Conservation (phyloP, 2,888 invertebrate species). For the Bellardia bayeri region DNA sequence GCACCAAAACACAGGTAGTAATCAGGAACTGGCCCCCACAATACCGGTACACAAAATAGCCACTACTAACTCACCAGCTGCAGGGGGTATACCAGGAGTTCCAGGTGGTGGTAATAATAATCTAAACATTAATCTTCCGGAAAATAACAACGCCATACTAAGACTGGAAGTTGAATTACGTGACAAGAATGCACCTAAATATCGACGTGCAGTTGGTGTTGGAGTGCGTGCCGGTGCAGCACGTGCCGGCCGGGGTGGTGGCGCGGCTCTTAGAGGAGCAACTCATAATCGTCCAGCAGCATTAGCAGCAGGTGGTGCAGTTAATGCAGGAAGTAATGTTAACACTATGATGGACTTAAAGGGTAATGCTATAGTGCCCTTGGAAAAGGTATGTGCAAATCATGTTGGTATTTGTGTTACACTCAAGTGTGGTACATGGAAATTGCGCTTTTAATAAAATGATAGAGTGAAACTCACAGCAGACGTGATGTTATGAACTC, state of each 20-base stretch:
- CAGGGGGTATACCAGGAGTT: constrained; percentile 18
- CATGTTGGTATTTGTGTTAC: neutral
- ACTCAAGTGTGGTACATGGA: neutral
- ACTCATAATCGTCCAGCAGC: constrained; percentile 81
- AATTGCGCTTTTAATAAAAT: neutral
- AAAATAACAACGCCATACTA: constrained; percentile 83
- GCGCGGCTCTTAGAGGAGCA: constrained; percentile 75
- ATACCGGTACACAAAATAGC: constrained; percentile 72
- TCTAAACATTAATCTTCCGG: constrained; percentile 84
- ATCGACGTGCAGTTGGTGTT: constrained; percentile 83
- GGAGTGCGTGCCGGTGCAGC: constrained; percentile 81
- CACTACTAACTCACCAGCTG: constrained; percentile 50
- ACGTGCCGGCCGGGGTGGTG: constrained; percentile 57
- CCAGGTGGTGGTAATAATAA: constrained; percentile 79
- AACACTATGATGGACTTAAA: constrained; percentile 71
- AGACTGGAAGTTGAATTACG: constrained; percentile 85
- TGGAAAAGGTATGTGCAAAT: constrained; percentile 86
- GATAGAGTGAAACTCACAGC: neutral
- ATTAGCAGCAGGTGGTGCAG: constrained; percentile 82
- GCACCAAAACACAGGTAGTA: constrained; percentile 76
- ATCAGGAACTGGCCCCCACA: constrained; percentile 75
- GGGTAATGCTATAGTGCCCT: constrained; percentile 86
- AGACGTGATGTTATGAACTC: constrained; percentile 29
- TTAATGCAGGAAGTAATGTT: constrained; percentile 34
- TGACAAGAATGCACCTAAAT: constrained; percentile 84